Conservation (phyloP, 2,888 invertebrate species). For the Asteroscopus sphinx region DNA sequence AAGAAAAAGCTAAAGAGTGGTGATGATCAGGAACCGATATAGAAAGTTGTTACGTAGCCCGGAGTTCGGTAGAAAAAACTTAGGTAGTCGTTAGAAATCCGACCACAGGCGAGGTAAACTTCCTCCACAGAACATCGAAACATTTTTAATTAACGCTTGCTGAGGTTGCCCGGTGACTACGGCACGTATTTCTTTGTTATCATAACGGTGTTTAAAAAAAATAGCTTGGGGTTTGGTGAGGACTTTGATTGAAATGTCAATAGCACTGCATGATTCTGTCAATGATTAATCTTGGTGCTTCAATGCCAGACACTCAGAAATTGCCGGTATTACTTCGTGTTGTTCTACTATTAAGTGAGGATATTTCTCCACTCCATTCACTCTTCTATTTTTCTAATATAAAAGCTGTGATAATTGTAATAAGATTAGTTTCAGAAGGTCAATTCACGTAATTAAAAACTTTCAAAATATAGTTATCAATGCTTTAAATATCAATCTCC, state of each 20-base stretch:
- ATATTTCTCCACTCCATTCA: background rate
- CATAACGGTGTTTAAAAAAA: conserved; percentile 7
- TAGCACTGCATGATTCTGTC: conserved; percentile 8
- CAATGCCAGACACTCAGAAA: conserved; percentile 23
- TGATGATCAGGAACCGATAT: conserved; percentile 35
- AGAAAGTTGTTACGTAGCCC: conserved; percentile 49
- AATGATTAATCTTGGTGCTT: conserved; percentile 17
- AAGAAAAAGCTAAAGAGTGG: conserved; percentile 14
- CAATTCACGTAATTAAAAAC: too few relatives aligned
- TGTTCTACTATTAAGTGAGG: too few relatives aligned
- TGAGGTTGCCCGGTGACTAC: conserved; percentile 31
- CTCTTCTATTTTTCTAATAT: background rate
- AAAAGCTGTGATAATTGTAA: too few relatives aligned
- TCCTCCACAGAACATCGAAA: conserved; percentile 37
- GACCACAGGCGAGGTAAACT: conserved; percentile 39
- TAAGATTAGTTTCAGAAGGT: too few relatives aligned
- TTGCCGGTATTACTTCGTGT: background rate
- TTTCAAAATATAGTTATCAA: too few relatives aligned
- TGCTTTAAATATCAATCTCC: too few relatives aligned
- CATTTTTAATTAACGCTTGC: conserved; percentile 51
- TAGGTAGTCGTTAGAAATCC: conserved; percentile 33
- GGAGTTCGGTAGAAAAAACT: conserved; percentile 37
- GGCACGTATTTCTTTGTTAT: conserved; percentile 39
- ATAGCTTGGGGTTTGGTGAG: conserved; percentile 7
- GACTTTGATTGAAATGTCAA: conserved; percentile 39